phyloP scores from a whole-genome alignment of 2,113 vertebrate genomes.

The Neogale vison region DNA sequence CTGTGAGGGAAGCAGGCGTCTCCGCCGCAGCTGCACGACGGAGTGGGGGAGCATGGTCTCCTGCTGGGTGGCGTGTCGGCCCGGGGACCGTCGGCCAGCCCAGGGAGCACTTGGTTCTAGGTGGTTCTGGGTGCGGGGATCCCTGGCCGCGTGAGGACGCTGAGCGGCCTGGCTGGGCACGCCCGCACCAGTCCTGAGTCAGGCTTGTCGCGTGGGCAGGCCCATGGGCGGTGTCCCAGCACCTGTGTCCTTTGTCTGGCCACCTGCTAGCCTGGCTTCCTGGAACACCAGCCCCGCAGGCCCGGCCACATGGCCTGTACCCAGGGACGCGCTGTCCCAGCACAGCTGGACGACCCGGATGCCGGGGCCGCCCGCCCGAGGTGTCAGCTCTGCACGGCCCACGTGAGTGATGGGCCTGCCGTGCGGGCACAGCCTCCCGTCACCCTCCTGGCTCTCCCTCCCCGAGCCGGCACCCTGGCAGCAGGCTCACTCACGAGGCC shows the following conservation, averaged over 20 bases:
- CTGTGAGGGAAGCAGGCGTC: neutral
- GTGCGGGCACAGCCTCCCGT: rapidly evolving
- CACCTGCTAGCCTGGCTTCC: neutral
- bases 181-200: neutral
- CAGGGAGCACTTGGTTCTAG: neutral
- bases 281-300: neutral
- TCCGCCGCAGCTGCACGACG: rapidly evolving
- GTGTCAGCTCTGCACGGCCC: neutral
- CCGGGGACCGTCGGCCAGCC: neutral
- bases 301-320: neutral
- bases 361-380: neutral
- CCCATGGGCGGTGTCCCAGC: neutral
- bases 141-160: neutral
- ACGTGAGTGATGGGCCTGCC: too few species aligned
- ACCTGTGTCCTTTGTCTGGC: neutral
- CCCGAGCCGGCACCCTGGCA: rapidly evolving
- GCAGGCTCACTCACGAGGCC: rapidly evolving
- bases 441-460: too few species aligned
- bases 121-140: neutral
- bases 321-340: neutral
- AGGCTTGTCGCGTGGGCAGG: neutral
- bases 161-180: rapidly evolving
- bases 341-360: neutral
- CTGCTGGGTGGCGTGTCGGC: neutral
- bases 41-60: neutral